Conservation (phyloP, 2,113 vertebrate species). For the Corythornis cristatus region DNA sequence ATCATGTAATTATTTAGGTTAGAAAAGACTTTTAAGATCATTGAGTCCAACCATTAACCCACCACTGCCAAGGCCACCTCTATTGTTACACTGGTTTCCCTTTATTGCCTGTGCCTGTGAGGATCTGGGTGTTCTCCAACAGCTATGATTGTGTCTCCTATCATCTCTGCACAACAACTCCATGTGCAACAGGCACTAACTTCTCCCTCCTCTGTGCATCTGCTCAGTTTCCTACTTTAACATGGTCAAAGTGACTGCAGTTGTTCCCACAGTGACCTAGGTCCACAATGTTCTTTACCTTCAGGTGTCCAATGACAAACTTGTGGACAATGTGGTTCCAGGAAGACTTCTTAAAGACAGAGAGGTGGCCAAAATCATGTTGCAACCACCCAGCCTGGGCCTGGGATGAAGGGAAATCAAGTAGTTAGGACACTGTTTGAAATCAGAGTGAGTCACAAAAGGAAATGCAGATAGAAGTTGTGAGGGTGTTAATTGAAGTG, state of each 20-base stretch:
- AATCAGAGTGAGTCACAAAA: neutral
- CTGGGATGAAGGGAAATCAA: constrained; percentile 64
- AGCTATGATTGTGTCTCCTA: neutral
- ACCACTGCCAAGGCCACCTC: neutral
- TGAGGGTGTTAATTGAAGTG: neutral
- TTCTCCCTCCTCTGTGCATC: neutral
- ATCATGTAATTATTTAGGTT: neutral
- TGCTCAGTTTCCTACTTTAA: neutral
- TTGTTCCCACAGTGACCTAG: neutral
- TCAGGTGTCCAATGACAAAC: constrained; percentile 92
- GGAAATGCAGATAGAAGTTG: neutral
- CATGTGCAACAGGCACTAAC: neutral
- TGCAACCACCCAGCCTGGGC: constrained; percentile 94
- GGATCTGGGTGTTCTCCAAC: neutral
- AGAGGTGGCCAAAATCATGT: constrained; percentile 95
- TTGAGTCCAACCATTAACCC: neutral
- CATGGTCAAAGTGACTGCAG: neutral
- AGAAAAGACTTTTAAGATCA: neutral
- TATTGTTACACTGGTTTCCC: neutral
- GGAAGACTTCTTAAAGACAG: constrained; percentile 87
- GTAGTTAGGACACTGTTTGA: neutral
- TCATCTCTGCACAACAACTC: neutral
- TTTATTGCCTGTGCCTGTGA: neutral
- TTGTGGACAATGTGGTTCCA: constrained; percentile 93
- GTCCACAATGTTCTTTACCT: constrained; percentile 73